These are phyloP conservation scores for Megaceryle alcyon DNA, from an alignment of 2,797 vertebrate genomes.

Conservation along the genomic window DNA sequence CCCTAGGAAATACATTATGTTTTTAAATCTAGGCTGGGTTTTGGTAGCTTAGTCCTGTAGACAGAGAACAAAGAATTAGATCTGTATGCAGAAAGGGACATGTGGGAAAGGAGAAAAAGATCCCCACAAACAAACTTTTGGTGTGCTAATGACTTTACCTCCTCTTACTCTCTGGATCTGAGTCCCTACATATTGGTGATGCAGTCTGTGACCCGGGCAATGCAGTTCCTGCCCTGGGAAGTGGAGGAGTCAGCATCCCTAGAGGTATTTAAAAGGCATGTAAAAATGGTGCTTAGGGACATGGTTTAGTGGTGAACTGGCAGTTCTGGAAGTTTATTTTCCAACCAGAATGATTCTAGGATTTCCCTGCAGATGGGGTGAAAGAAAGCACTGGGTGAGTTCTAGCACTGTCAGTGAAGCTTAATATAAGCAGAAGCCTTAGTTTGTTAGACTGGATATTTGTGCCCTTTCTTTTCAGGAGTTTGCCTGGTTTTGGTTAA, in stretches of 20 bases:
- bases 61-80: background rate
- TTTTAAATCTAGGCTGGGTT: background rate
- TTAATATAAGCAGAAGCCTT: background rate
- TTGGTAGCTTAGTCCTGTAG: background rate
- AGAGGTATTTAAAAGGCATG: too few species aligned
- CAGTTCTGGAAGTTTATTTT: too few species aligned
- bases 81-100: background rate
- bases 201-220: too few species aligned
- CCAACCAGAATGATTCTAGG: too few species aligned
- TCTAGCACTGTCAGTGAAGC: background rate
- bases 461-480: background rate
- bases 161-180: background rate
- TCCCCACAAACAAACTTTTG: background rate
- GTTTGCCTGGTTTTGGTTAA: background rate
- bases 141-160: background rate
- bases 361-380: background rate
- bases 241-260: too few species aligned
- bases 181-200: accelerated
- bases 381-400: background rate
- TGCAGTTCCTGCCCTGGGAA: too few species aligned
- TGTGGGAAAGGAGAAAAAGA: background rate
- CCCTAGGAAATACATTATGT: background rate
- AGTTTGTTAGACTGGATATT: background rate
- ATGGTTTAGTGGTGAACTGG: too few species aligned
- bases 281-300: too few species aligned